Evolutionary conservation across 2,113 vertebrate genomes (phyloP).

Genomic region (Pipra filicauda): DNA sequence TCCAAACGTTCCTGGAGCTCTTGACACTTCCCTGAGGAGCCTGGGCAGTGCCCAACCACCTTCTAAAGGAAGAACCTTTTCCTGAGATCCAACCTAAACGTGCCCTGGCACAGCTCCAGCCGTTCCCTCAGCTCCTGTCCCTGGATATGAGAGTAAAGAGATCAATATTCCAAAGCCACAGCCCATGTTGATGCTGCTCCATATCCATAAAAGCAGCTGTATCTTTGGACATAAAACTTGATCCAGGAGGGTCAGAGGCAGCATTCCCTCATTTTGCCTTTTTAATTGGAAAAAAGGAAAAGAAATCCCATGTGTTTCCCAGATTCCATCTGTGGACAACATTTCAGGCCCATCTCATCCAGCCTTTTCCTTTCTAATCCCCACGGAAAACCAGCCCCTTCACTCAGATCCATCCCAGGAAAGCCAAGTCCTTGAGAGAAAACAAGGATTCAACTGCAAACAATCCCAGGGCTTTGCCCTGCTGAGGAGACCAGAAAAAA

Average conservation of each 20-base stretch:
- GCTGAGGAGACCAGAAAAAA: neutral
- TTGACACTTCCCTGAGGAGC: neutral
- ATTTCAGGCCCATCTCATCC: neutral
- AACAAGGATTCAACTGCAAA: neutral
- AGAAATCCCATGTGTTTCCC: accelerated
- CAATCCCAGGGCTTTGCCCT: neutral
- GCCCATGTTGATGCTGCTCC: neutral
- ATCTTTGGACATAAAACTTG: neutral
- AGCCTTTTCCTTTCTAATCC: neutral
- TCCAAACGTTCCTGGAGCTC: neutral
- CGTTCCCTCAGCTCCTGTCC: neutral
- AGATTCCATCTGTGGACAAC: neutral
- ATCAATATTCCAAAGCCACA: neutral
- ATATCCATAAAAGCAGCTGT: neutral
- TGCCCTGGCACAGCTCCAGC: neutral
- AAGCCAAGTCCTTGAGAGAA: neutral
- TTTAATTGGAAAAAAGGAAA: neutral
- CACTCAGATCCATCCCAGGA: neutral
- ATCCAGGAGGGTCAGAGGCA: neutral
- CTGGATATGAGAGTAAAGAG: neutral
- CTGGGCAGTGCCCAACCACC: neutral
- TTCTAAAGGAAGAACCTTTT: neutral
- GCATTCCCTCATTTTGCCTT: neutral
- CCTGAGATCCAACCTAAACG: neutral
- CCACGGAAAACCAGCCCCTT: neutral